Base-by-base conservation (phyloP, 1,140 invertebrate species). In the Anastrepha obliqua region DNA sequence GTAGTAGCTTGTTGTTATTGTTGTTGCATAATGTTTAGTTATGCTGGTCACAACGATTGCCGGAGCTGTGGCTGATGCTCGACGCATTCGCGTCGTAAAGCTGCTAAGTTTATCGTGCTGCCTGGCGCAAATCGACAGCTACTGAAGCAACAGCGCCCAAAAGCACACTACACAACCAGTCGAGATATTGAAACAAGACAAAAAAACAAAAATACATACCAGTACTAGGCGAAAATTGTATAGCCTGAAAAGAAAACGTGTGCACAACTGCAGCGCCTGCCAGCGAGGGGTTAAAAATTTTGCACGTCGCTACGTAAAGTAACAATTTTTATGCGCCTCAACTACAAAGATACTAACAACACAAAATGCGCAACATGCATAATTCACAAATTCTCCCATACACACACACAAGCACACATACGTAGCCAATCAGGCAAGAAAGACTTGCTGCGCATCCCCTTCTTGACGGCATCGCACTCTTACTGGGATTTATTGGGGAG, bases 331-430 rank as follows among this genome's bases (percentile, higher is more conserved):
- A 92, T 92, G 92, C 91, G 60, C 74, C 74, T 81, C 74, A 81
- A 55, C 47, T 81, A 47, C 47, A 58, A 81, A 55, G 55, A n/a
- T 74, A 81, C 44, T 55, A 81, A 81, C 74, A 81, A 55, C 44
- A 51, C 47, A 81, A 81, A 92, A 92, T 92, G 92, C 91, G 90
- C 91, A 92, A 90, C 91, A 92, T 92, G 91, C 91, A 92, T 92
- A 92, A 92, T 92, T 92, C 90, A 92, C 87, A 90, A 88, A 88
- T 92, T 89, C 89, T 87, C 87, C 74, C 88, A 65, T 86, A 78
- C 58, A 60, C 51, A 39, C 15, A 70, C 64, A 86, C 59, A 62
- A 20, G 62, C 29, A 42, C 39, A 62, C 15, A 15, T 11, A 87
- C 44, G 17, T 5, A n/a, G 2, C 13, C 67, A 74, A 11, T 17